Evolutionary conservation across 2,888 invertebrate genomes (phyloP), one percentile per base, ranked within the genome.

Genomic region (Muschampia plurimacula): DNA sequence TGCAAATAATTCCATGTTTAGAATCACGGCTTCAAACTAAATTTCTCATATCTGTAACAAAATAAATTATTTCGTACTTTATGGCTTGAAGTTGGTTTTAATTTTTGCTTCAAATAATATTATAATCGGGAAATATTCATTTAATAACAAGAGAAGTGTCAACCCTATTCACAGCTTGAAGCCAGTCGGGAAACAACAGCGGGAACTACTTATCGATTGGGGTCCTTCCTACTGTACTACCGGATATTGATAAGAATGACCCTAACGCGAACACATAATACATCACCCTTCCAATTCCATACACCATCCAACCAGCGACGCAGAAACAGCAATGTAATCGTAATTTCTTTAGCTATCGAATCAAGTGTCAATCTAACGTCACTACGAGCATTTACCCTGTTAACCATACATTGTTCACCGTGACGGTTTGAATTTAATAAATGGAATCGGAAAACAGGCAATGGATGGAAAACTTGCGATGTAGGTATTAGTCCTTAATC

Each of bases 121-220:
- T 13, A 46, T 6, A 13, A 46, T 13, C 3, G 46, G n/a, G 13
- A 55, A 22, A 55, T 22, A 55, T 55, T 55, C 13, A 28, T 52
- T 52, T 5, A 6, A n/a, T 32, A 59, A 44, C 5, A 44, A 22
- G 6, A 10, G 10, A 68, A 46, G 65, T 65, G 59, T 44, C 69
- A 65, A 39, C 70, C 70, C 70, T 65, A 65, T 12, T 59, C 32
- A 59, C 32, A 64, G 49, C 28, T 32, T 22, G 22, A n/a, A 59
- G 70, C 36, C 49, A 44, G 68, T 60, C 68, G 32, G 46, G 59
- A 8, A 70, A 60, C 68, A 46, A 9, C 60, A 44, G 60, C 63
- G 69, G 63, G 62, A 55, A 55, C 57, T n/a, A n/a, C n/a, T 49
- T 70, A 70, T 70, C 65, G 70, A 70, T 70, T 70, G 65, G 44